A percentile compares a stretch with the other conserved stretches of the same genome.
Evolutionary conservation across 2,113 vertebrate species (phyloP).

Genomic region (Pogonocichla stellata): DNA sequence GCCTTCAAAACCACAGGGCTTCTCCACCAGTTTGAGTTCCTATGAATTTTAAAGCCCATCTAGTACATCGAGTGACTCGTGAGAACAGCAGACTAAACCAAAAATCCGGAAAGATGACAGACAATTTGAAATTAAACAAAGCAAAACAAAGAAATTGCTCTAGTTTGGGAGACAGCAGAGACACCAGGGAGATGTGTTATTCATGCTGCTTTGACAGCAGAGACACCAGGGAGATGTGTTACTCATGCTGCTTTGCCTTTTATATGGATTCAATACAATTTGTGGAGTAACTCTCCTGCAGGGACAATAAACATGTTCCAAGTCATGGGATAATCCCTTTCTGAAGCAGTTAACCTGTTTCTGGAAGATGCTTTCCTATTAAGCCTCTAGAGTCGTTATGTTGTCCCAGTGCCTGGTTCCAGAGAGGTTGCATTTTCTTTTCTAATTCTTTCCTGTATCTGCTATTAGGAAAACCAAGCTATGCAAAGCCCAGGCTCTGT

Average conservation of each 20-base stretch:
- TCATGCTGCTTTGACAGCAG: neutral
- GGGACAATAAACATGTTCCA: neutral
- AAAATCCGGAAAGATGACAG: neutral
- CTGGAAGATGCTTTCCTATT: neutral
- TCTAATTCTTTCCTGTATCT: neutral
- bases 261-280: conserved; percentile 8
- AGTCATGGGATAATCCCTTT: neutral
- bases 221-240: neutral
- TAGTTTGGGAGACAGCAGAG: conserved; percentile 9
- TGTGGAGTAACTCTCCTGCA: neutral
- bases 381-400: neutral
- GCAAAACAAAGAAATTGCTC: neutral
- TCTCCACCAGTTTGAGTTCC: neutral
- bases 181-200: neutral
- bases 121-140: conserved; percentile 39
- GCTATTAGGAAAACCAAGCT: neutral
- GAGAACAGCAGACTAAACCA: neutral
- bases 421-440: neutral
- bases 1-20: neutral
- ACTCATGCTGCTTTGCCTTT: neutral
- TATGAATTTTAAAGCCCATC: neutral
- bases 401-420: neutral
- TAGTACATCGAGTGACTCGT: neutral
- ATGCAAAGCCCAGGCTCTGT: neutral
- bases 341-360: conserved; percentile 18